phyloP scores from a whole-genome alignment of 2,888 invertebrate species.

The Eumacrocentrus americanus region DNA sequence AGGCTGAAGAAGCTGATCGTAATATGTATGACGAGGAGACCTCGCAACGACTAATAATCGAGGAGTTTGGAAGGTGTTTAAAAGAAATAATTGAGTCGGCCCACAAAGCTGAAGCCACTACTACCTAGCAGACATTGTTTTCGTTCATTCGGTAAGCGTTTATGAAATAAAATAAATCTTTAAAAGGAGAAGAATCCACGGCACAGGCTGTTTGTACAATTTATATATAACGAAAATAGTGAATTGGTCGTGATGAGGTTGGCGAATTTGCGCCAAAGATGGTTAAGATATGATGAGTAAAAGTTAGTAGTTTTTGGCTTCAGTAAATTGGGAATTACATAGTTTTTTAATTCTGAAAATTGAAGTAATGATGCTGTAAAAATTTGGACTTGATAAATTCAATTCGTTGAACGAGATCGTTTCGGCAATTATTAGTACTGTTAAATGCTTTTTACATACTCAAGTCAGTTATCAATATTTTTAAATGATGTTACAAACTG shows the following conservation, averaged over 20 bases:
- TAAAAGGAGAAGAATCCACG: neutral
- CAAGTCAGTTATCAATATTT: neutral
- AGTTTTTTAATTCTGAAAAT: neutral
- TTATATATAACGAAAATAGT: conserved; percentile 15
- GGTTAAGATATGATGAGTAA: conserved; percentile 10
- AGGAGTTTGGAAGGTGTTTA: conserved; percentile 94
- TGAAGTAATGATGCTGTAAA: neutral
- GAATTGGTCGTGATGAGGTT: conserved; percentile 6
- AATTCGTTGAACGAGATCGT: neutral
- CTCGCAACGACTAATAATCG: conserved; percentile 77
- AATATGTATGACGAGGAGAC: conserved; percentile 68
- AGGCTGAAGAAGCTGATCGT: conserved; percentile 81
- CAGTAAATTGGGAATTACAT: conserved; percentile 13
- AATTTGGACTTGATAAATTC: neutral
- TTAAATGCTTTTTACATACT: neutral
- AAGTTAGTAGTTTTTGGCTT: conserved; percentile 9
- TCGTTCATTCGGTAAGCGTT: conserved; percentile 15
- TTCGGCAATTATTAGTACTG: too few relatives aligned
- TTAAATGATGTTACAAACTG: neutral
- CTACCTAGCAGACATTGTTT: conserved; percentile 53
- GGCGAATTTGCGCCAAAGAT: conserved; percentile 31
- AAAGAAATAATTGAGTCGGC: conserved; percentile 88
- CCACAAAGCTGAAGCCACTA: conserved; percentile 61
- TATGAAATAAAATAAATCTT: conserved; percentile 12
- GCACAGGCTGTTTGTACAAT: conserved; percentile 25